Conservation (phyloP, 2,113 vertebrate species). For the Phalacrocorax carbo region DNA sequence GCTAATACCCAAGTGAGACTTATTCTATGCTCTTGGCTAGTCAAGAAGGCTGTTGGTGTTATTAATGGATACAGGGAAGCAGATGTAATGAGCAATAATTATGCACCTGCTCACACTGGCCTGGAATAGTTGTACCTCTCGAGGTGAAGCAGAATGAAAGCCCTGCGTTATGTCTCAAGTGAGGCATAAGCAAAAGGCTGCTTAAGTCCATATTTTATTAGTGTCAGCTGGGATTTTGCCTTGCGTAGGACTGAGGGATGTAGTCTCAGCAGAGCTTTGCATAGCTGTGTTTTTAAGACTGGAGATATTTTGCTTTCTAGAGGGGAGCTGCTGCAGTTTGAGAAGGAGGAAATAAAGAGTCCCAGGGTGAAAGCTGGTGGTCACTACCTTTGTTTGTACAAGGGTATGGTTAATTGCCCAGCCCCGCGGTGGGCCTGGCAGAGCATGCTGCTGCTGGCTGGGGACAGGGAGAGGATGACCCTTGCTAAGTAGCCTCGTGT, state of each 20-base stretch:
- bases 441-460: background rate
- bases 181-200: background rate
- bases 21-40: background rate
- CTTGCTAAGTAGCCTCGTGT: background rate
- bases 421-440: background rate
- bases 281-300: background rate
- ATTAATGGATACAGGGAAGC: background rate
- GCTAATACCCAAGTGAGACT: background rate
- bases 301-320: background rate
- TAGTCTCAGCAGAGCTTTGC: background rate
- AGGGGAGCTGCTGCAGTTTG: background rate
- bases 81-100: background rate
- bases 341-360: background rate
- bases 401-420: background rate
- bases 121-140: background rate
- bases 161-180: background rate
- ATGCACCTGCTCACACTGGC: background rate
- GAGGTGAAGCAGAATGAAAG: background rate
- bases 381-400: background rate
- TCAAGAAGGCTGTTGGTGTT: background rate
- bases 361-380: background rate
- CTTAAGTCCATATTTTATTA: background rate
- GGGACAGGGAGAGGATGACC: background rate
- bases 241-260: background rate
- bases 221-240: background rate